A percentile compares a stretch with the other conserved stretches of the same genome.
Evolutionary conservation across 2,113 vertebrate genomes (phyloP).

Genomic region (Catagonus wagneri): DNA sequence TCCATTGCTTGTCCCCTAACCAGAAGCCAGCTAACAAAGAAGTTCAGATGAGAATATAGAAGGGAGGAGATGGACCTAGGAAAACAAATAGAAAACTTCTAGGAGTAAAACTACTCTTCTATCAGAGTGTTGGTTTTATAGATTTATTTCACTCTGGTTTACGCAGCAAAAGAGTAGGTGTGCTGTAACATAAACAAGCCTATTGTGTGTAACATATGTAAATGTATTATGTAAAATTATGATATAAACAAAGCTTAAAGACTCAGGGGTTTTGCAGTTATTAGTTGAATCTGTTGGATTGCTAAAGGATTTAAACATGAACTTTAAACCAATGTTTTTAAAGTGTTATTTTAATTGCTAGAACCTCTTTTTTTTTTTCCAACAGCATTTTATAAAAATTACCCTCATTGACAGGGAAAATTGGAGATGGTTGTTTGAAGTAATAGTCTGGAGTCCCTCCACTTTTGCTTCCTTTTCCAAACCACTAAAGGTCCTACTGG

Average conservation of each 20-base stretch:
- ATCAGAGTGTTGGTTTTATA: constrained; percentile 1
- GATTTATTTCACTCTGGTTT: constrained; percentile 20
- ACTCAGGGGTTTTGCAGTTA: background rate
- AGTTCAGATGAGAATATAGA: background rate
- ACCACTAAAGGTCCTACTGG: background rate
- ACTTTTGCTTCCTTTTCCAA: background rate
- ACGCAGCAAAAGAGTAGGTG: background rate
- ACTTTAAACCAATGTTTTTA: background rate
- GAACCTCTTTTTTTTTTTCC: background rate
- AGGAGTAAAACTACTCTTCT: background rate
- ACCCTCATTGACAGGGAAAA: background rate
- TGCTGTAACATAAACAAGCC: background rate
- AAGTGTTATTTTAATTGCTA: constrained; percentile 17
- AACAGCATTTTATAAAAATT: background rate
- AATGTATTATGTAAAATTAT: background rate
- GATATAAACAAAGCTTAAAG: background rate
- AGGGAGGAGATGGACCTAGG: background rate
- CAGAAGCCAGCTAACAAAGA: background rate
- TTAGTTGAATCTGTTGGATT: background rate
- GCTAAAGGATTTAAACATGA: background rate
- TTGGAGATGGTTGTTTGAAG: background rate
- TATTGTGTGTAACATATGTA: background rate
- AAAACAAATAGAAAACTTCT: background rate
- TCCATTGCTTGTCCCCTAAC: background rate
- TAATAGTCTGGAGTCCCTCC: background rate